Evolutionary conservation across 2,888 invertebrate species (phyloP).

Genomic region (Keiferia lycopersicella): DNA sequence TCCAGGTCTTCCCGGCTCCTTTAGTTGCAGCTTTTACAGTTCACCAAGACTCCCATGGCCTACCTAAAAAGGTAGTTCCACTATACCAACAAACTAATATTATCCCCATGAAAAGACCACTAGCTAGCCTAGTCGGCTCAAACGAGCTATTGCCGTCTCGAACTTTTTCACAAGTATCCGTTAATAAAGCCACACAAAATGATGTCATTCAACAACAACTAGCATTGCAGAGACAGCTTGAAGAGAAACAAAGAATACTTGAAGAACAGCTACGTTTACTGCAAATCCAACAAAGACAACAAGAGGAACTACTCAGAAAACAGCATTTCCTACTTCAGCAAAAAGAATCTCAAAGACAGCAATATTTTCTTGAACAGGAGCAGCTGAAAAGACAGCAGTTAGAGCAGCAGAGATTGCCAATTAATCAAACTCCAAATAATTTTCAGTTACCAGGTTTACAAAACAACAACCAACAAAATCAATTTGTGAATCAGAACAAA

Average conservation of each 20-base stretch:
- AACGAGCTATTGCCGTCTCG: background rate
- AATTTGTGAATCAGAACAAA: constrained; percentile 52
- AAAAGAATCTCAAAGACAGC: constrained; percentile 68
- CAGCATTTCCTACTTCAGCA: constrained; percentile 82
- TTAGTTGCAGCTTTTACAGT: constrained; percentile 92
- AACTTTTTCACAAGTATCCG: constrained; percentile 36
- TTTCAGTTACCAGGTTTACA: constrained; percentile 53
- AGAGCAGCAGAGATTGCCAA: constrained; percentile 61
- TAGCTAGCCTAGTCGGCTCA: constrained; percentile 25
- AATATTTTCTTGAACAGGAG: constrained; percentile 50
- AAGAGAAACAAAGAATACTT: constrained; percentile 85
- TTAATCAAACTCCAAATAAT: constrained; percentile 56
- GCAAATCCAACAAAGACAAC: constrained; percentile 85
- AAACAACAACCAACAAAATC: constrained; percentile 57
- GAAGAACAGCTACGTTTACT: constrained; percentile 86
- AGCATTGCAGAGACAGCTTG: constrained; percentile 73
- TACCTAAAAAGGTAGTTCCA: constrained; percentile 90
- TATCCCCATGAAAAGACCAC: constrained; percentile 41
- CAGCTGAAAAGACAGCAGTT: constrained; percentile 55
- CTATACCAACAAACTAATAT: constrained; percentile 79
- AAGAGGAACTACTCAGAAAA: constrained; percentile 84
- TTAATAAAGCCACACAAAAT: constrained; percentile 44
- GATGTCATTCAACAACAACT: constrained; percentile 67
- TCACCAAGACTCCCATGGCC: constrained; percentile 89
- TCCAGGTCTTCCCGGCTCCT: constrained; percentile 91